These are phyloP conservation scores for Macrobrachium nipponense DNA, from an alignment of 1,140 invertebrate genomes.

Conservation along the genomic window DNA sequence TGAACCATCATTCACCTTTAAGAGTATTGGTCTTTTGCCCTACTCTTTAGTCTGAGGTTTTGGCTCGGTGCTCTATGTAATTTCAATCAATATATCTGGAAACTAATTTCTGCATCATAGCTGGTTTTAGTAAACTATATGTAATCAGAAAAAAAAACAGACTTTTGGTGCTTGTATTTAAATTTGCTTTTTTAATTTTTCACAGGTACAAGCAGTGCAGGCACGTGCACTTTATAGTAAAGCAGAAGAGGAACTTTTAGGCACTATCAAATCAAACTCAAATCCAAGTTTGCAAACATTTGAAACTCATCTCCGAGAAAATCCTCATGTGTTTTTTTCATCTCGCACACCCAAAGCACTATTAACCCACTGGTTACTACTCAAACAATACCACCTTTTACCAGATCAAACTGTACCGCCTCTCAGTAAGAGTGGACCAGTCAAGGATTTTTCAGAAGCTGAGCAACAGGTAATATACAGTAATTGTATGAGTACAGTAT, in stretches of 20 bases:
- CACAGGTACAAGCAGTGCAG: constrained; percentile 78
- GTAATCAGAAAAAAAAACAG: not conserved
- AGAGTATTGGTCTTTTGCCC: no score
- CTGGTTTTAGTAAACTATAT: no score
- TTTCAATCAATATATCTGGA: no score
- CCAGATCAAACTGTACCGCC: constrained; percentile 81
- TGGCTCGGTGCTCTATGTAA: no score
- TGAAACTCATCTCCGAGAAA: constrained; percentile 86
- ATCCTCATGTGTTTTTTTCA: constrained; percentile 87
- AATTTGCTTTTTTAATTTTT: not conserved
- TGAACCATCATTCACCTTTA: no score
- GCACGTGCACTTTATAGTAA: constrained; percentile 89
- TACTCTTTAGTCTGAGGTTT: no score
- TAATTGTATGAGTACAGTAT: not conserved
- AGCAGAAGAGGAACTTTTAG: constrained; percentile 88
- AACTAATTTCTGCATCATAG: no score
- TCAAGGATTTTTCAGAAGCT: constrained; percentile 84
- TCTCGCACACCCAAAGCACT: constrained; percentile 87
- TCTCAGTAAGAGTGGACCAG: constrained; percentile 55
- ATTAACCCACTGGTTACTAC: constrained; percentile 88
- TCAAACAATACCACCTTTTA: constrained; percentile 93
- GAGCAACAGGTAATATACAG: constrained; percentile 77
- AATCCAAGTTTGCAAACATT: constrained; percentile 83
- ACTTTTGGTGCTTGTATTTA: not conserved
- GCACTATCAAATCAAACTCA: constrained; percentile 76